A percentile compares a stretch with the other conserved stretches of the same genome.
phyloP scores from a whole-genome alignment of 2,797 vertebrate species.

The Euphonia xanthogaster region DNA sequence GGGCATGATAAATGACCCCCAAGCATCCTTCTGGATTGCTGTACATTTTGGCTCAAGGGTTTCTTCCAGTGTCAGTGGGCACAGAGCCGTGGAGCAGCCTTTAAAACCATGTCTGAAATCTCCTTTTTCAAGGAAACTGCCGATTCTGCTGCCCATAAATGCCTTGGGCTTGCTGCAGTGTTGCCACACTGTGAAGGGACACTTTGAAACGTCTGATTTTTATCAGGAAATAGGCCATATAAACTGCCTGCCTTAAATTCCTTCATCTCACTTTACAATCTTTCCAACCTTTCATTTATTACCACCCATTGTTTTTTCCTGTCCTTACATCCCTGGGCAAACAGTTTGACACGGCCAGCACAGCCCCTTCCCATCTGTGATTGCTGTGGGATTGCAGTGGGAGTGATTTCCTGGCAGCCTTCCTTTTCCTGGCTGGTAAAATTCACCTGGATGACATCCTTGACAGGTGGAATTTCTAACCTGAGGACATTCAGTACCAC shows the following conservation, averaged over 20 bases:
- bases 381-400: background rate
- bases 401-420: background rate
- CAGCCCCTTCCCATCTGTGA: background rate
- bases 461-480: background rate
- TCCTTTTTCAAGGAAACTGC: background rate
- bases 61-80: background rate
- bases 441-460: background rate
- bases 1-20: background rate
- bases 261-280: slow-evolving; percentile 8
- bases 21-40: background rate
- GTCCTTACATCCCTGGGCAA: slow-evolving; percentile 3
- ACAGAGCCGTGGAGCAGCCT: background rate
- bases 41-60: background rate
- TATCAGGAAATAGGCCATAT: slow-evolving; percentile 12
- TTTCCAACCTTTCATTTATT: background rate
- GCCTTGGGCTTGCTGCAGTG: background rate
- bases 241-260: slow-evolving; percentile 29
- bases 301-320: background rate
- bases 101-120: background rate
- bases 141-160: background rate
- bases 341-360: background rate
- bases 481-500: rapidly evolving
- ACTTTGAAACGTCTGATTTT: slow-evolving; percentile 23
- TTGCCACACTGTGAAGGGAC: background rate
- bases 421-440: background rate